Base-by-base conservation (phyloP, 1,140 invertebrate genomes). In the Drosophila mauritiana region DNA sequence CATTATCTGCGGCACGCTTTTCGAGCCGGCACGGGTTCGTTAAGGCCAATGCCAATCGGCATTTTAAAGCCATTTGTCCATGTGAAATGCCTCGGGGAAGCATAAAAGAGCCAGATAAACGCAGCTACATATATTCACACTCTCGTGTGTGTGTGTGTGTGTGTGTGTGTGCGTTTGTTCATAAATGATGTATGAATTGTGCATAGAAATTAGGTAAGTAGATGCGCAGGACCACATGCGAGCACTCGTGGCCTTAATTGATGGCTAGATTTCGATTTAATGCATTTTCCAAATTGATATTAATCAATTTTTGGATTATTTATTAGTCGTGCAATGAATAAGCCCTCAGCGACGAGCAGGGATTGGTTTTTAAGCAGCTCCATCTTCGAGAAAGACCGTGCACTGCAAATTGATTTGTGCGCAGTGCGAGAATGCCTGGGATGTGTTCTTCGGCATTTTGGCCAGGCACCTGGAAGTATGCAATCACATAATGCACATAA, bases 401-500 rank as follows among this genome's bases (percentile, higher is more conserved):
- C 49, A 46, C 36, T 40, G 72, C 57, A 63, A 74, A 74, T 74
- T 55, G 57, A 73, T 54, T 73, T 62, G 70, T 36, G 31, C 48
- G 43, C 31, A 43, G 27, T 45, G 17, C 31, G 31, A 45, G 39
- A 20, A 45, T 54, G 40, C 37, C 31, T 58, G 54, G 45, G 48
- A 55, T 59, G 49, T 63, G 40, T 22, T 58, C 46, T 39, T 27
- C 48, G 53, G 37, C 52, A 73, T 61, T 62, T 74, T 55, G 61
- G 52, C 54, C 34, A 65, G 62, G 48, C 82, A 78, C 61, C 68
- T 68, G 63, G n/a, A 68, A 70, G 43, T 69, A 72, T 81, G 82
- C 73, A 78, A 75, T 81, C 63, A 49, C 58, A 79, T 65, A 88
- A 80, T 73, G 81, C 80, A 73, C 67, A 68, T 72, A 77, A 85